These are phyloP conservation scores for Chionomys nivalis DNA, from an alignment of 2,113 vertebrate species.

Conservation along the genomic window DNA sequence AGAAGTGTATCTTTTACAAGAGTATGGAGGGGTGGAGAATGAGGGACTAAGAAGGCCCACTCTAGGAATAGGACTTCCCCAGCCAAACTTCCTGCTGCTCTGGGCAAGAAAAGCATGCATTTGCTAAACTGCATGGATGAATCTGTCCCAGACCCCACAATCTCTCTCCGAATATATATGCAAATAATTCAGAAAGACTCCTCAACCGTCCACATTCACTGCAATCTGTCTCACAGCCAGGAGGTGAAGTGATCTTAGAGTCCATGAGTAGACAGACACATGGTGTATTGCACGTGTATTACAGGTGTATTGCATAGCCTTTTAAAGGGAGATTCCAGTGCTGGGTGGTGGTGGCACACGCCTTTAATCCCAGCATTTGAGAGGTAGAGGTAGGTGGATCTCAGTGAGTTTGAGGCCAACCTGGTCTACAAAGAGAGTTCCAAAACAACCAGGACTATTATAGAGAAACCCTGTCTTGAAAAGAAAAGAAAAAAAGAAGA, in stretches of 20 bases:
- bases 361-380: too few species aligned
- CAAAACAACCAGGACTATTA: too few species aligned
- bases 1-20: accelerated
- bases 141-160: too few species aligned
- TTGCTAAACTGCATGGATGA: accelerated
- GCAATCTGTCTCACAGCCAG: not conserved
- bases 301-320: not conserved
- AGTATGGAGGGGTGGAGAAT: not conserved
- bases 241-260: not conserved
- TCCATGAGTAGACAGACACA: accelerated
- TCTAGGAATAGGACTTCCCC: not conserved
- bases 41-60: too few species aligned
- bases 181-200: not conserved
- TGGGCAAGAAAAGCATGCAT: not conserved
- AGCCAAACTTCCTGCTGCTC: not conserved
- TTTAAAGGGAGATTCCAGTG: not conserved
- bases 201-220: not conserved
- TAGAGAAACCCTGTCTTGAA: too few species aligned
- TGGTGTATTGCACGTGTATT: not conserved
- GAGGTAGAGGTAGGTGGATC: too few species aligned
- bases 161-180: accelerated
- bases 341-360: too few species aligned
- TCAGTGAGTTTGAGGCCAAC: too few species aligned
- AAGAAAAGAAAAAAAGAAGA: too few species aligned
- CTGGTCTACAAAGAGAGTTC: too few species aligned